A percentile compares a stretch with the other conserved stretches of the same genome.
Conservation (phyloP, 2,113 vertebrate genomes). For the Neolamprologus sp. region DNA sequence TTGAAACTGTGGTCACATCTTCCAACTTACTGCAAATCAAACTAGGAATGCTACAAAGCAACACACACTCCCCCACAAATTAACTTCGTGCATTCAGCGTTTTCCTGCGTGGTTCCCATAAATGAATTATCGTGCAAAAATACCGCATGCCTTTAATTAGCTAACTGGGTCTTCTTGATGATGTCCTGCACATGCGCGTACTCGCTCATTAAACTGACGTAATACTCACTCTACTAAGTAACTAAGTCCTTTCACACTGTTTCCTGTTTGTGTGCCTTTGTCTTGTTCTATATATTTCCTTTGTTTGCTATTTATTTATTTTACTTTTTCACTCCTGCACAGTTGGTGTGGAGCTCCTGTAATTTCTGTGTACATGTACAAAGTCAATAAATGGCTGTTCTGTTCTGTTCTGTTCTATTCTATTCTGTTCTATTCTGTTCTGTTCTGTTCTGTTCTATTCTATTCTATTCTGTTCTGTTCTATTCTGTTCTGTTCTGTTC, state of each 20-base stretch:
- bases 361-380: not conserved
- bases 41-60: not conserved
- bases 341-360: not conserved
- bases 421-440: accelerated
- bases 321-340: not conserved
- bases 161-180: not conserved
- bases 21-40: not conserved
- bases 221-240: not conserved
- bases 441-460: accelerated
- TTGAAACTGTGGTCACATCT: not conserved
- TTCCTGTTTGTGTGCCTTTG: not conserved
- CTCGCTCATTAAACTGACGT: not conserved
- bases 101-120: not conserved
- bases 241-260: not conserved
- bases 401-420: accelerated
- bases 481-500: accelerated
- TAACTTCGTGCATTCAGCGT: not conserved
- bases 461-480: accelerated
- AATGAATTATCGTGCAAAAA: not conserved
- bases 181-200: not conserved
- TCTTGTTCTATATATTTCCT: not conserved
- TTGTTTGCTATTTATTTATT: not conserved
- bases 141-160: not conserved
- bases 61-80: not conserved
- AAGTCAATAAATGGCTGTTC: accelerated